Base-by-base conservation (phyloP, 1,140 invertebrate genomes). In the Mamestra configurata region DNA sequence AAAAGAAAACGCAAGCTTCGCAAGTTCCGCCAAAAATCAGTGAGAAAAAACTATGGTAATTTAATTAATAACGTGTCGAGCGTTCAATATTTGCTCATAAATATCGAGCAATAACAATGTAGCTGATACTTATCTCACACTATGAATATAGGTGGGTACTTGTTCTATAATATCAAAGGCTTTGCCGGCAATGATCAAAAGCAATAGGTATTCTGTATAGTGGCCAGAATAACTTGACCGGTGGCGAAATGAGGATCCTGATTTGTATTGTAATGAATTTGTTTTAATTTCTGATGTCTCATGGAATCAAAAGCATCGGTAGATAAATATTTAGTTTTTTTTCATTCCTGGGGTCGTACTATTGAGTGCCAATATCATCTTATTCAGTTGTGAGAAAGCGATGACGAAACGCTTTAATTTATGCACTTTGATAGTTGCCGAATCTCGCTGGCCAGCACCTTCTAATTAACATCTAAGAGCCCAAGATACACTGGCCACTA, bases 21-120 rank as follows among this genome's bases (percentile, higher is more conserved):
- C 4, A 46, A 15, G 11, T 46, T 46, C 43, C 13, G 43, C 11
- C 11, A 46, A 10, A 46, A 27, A 0, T 27, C 24, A 57, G 3
- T 57, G 4, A 57, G 55, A 31, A 57, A 57, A 24, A 27, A 57
- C 2, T 5, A 57, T n/a, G n/a, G n/a, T 15, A 27, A 27, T 57
- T 27, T 20, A 64, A 64, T 64, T 64, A 64, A 64, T 64, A 40
- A 40, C 13, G 43, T 46, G 43, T 46, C 43, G 43, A 46, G 43
- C 11, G 43, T 40, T 40, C 18, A 64, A 40, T 64, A 40, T 64
- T 64, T 64, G 35, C 18, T 40, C 35, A 40, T 37, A 64, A 40
- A 64, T 40, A 64, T 18, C 18, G n/a, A n/a, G n/a, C 18, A 37
- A 20, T 64, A 64, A 64, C 59, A 64, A 40, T 64, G 18, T 37